Conservation (phyloP, 2,113 vertebrate species). For the Nettapus auritus region DNA sequence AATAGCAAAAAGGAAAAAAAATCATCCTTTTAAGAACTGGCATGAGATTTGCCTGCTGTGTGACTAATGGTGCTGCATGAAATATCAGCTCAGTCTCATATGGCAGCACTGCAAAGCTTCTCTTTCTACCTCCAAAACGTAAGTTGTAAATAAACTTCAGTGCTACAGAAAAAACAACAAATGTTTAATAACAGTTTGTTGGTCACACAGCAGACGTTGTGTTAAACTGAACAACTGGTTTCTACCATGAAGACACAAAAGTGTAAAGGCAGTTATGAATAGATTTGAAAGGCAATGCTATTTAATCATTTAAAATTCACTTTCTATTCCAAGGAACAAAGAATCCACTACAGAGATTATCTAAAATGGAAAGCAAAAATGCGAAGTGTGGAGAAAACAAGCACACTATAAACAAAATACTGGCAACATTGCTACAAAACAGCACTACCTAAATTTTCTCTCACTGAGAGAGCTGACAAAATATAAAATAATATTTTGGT, state of each 20-base stretch:
- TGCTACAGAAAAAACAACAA: neutral
- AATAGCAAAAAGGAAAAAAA: slow-evolving; percentile 8
- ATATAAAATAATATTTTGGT: neutral
- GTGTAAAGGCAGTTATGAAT: neutral
- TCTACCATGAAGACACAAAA: neutral
- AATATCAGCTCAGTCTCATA: neutral
- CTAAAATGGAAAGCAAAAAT: neutral
- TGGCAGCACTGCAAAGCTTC: neutral
- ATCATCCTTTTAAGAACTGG: neutral
- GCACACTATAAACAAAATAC: neutral
- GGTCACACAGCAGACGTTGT: neutral
- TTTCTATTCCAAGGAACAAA: neutral
- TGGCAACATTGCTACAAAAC: neutral
- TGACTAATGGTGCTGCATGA: slow-evolving; percentile 23
- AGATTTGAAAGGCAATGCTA: neutral
- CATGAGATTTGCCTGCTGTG: slow-evolving; percentile 18
- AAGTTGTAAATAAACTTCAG: neutral
- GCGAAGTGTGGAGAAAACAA: neutral
- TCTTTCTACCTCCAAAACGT: neutral
- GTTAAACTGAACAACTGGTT: neutral
- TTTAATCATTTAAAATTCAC: neutral
- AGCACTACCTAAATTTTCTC: neutral
- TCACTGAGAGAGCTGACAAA: neutral
- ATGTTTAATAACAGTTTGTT: neutral
- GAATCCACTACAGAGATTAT: neutral